phyloP scores from a whole-genome alignment of 2,113 vertebrate genomes.

The Pituophis catenifer region DNA sequence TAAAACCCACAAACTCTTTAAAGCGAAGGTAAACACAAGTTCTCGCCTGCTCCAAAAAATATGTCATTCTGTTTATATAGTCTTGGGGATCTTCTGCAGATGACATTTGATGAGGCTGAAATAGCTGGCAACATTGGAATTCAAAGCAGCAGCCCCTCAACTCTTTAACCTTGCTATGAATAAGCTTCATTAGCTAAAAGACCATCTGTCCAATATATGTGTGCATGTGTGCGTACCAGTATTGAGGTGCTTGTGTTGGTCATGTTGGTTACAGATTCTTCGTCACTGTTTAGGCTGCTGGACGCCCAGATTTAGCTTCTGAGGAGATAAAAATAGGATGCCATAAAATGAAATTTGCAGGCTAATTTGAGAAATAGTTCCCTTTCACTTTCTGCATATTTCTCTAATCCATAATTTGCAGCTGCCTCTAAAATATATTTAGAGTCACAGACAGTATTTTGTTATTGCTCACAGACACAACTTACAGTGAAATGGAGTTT shows the following conservation, averaged over 20 bases:
- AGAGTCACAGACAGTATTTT: not conserved
- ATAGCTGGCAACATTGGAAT: constrained; percentile 3
- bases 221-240: not conserved
- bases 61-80: not conserved
- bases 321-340: constrained; percentile 1
- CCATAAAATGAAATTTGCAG: not conserved
- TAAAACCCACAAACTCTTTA: not conserved
- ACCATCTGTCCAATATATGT: not conserved
- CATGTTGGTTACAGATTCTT: not conserved
- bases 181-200: not conserved
- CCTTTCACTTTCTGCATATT: not conserved
- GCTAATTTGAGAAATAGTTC: not conserved
- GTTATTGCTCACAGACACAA: not conserved
- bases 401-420: not conserved
- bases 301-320: constrained; percentile 2
- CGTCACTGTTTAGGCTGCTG: not conserved
- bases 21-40: constrained; percentile 6
- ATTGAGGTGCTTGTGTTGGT: not conserved
- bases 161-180: constrained; percentile 3
- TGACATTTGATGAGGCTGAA: not conserved
- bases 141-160: constrained; percentile 1
- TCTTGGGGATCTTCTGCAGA: constrained; percentile 18
- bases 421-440: not conserved
- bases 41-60: constrained; percentile 22
- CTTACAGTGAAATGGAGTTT: not conserved